Base-by-base conservation (phyloP, 2,888 invertebrate genomes). In the Fissipunctia ypsillon region DNA sequence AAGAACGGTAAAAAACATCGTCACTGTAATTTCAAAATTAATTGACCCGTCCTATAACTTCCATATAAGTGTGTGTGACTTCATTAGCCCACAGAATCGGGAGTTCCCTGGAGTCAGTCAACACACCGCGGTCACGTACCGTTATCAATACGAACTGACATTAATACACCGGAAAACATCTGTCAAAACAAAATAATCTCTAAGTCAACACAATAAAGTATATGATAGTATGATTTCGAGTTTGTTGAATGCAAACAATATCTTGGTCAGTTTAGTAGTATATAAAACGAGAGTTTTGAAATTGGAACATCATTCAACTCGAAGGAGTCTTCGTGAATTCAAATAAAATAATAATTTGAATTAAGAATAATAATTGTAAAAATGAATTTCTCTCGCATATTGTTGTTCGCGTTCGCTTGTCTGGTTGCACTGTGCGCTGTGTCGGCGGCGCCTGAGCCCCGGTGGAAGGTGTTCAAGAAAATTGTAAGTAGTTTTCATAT, bases 401-500 rank as follows among this genome's bases (percentile, higher is more conserved):
- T 93, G 9, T 89, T 92, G 63, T 90, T 93, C 77, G 88, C 91
- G 38, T 91, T 91, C 73, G 90, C 91, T 72, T 88, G 92, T 73
- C 81, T 91, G 57, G 73, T 92, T 73, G 91, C 88, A 31, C 63
- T 93, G 72, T 84, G 84, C 31, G 71, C 88, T 7, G 92, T 92
- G 0, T 86, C 90, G 3, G 92, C 90, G 2, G 91, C 91, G 14
- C 93, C 92, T 0, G 88, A 89, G 45, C 93, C 93, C 0, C 86
- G 86, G 74, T 93, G 93, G 92, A 93, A 91, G 65, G 72, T 91
- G 12, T 93, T 93, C 72, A 93, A 93, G 82, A 93, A 91, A 90
- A 84, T 94, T 87, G 94, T 94, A 86, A 93, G 91, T 91, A 57
- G 35, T 35, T 35, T 28, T 28, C 0, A 5, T 0, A 43, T 6